phyloP scores from a whole-genome alignment of 2,797 vertebrate genomes.

The Denticeps clupeoides region DNA sequence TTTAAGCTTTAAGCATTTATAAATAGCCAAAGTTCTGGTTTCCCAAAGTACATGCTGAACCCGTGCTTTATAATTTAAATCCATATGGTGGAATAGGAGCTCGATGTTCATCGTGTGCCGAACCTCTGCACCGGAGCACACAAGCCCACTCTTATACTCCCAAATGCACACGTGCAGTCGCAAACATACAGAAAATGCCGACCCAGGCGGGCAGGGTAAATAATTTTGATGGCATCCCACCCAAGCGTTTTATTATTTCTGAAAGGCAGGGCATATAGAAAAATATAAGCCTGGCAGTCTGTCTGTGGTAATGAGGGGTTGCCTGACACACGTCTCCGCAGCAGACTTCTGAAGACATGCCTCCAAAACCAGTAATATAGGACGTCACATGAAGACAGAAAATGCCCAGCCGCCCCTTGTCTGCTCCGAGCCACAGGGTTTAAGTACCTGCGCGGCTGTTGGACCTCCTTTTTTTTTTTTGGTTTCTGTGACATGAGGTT shows the following conservation, averaged over 20 bases:
- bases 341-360: conserved; percentile 24
- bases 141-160: background rate
- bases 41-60: conserved; percentile 22
- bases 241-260: conserved; percentile 34
- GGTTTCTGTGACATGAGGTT: background rate
- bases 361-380: conserved; percentile 27
- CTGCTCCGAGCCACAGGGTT: conserved; percentile 15
- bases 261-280: conserved; percentile 34
- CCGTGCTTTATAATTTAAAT: conserved; percentile 28
- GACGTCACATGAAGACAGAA: conserved; percentile 23
- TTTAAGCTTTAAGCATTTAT: conserved; percentile 7
- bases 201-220: conserved; percentile 6
- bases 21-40: conserved; percentile 16
- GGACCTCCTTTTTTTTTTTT: conserved; percentile 5
- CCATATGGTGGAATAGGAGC: conserved; percentile 14
- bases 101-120: conserved; percentile 18
- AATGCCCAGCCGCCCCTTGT: conserved; percentile 10
- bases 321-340: conserved; percentile 26
- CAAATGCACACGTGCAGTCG: conserved; percentile 11
- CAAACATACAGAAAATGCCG: conserved; percentile 3
- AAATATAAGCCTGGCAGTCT: conserved; percentile 35
- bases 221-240: conserved; percentile 28
- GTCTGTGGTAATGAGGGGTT: conserved; percentile 33
- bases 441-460: conserved; percentile 15
- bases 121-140: background rate